Conservation (phyloP, 2,797 vertebrate genomes). For the Borostomias antarcticus region DNA sequence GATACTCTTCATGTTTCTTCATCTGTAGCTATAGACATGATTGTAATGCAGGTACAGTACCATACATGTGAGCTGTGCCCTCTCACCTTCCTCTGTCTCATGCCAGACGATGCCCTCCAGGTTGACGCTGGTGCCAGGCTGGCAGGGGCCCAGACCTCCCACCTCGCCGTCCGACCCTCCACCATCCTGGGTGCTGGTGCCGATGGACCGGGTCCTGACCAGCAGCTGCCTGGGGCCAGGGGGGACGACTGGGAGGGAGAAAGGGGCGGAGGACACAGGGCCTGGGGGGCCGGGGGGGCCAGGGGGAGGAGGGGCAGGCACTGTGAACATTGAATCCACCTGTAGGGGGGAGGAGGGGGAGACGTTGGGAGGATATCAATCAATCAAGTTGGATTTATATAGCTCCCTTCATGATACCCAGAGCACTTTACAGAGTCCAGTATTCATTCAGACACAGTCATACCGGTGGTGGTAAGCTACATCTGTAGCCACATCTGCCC, state of each 20-base stretch:
- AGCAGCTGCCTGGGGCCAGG: conserved; percentile 86
- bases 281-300: conserved; percentile 79
- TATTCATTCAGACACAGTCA: too few species aligned
- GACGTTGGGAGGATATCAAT: conserved; percentile 43
- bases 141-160: conserved; percentile 92
- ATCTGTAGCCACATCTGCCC: too few species aligned
- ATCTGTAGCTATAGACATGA: too few species aligned
- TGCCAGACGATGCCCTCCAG: conserved; percentile 99
- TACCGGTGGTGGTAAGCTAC: too few species aligned
- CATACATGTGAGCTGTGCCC: too few species aligned
- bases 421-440: too few species aligned
- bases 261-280: conserved; percentile 57
- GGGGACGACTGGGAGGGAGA: conserved; percentile 78
- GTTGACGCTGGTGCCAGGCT: conserved; percentile 97
- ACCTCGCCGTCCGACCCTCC: conserved; percentile 81
- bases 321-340: conserved; percentile 92
- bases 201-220: conserved; percentile 93
- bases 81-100: conserved; percentile 95
- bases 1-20: too few species aligned
- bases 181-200: conserved; percentile 92
- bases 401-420: too few species aligned
- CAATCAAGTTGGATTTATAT: too few species aligned
- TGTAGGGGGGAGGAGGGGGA: conserved; percentile 71
- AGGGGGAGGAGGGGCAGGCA: conserved; percentile 83
- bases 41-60: too few species aligned